A percentile compares a stretch with the other conserved stretches of the same genome.
These are phyloP conservation scores for Melinopterus prodromus DNA, from an alignment of 2,888 invertebrate genomes.

Conservation along the genomic window DNA sequence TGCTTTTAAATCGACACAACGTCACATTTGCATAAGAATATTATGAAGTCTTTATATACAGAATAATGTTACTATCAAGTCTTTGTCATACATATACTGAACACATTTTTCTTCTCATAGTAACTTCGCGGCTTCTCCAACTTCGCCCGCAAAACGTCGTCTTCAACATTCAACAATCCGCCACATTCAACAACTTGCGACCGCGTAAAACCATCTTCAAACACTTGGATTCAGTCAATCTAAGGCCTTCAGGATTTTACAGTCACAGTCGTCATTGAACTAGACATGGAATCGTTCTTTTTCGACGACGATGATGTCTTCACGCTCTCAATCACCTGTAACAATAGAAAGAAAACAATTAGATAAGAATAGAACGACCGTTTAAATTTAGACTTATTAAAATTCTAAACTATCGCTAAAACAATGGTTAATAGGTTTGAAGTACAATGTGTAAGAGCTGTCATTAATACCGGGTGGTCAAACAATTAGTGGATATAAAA, in stretches of 20 bases:
- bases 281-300: conserved; percentile 43
- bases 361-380: conserved; percentile 18
- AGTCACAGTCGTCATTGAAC: conserved; percentile 51
- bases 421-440: neutral
- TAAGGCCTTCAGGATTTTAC: conserved; percentile 52
- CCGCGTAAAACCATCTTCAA: neutral
- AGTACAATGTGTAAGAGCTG: neutral
- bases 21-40: no score
- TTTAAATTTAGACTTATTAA: conserved; percentile 14
- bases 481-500: conserved; percentile 10
- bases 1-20: neutral
- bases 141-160: neutral
- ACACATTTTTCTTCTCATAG: neutral
- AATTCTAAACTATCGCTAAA: neutral
- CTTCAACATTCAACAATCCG: neutral
- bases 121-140: neutral
- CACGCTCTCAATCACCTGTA: conserved; percentile 40
- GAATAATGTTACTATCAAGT: neutral
- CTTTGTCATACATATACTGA: neutral
- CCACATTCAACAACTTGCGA: neutral
- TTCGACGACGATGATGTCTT: conserved; percentile 32
- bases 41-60: neutral
- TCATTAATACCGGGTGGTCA: neutral
- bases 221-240: conserved; percentile 31
- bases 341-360: conserved; percentile 27